Evolutionary conservation across 2,888 invertebrate species (phyloP).

Genomic region (Macrosiphum euphorbiae): DNA sequence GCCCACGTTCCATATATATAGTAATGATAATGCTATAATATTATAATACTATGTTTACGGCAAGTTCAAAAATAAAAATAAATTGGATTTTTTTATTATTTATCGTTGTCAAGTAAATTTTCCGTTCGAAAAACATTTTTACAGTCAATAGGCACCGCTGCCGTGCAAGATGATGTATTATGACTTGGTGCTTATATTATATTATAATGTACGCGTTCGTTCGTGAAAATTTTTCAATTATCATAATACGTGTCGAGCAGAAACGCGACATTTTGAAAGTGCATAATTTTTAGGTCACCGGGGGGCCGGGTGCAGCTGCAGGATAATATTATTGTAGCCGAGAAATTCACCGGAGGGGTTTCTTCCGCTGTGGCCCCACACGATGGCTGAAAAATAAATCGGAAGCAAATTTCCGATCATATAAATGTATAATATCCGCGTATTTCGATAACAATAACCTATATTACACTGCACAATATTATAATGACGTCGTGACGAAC

Average conservation of each 20-base stretch:
- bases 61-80: not conserved
- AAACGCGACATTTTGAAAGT: not conserved
- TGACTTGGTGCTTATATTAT: not conserved
- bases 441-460: not conserved
- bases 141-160: not conserved
- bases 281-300: not conserved
- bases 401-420: not conserved
- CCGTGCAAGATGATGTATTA: not conserved
- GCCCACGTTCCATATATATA: not conserved
- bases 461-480: too few species aligned
- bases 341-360: not conserved
- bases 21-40: not conserved
- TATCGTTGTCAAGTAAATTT: not conserved
- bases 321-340: not conserved
- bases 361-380: not conserved
- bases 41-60: not conserved
- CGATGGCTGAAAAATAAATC: not conserved
- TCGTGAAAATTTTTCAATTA: not conserved
- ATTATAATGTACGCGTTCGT: not conserved
- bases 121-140: conserved; percentile 12
- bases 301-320: not conserved
- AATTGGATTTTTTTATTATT: conserved; percentile 3
- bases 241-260: not conserved
- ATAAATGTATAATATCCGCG: not conserved
- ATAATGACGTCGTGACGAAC: not conserved